Conservation (phyloP, 2,113 vertebrate species). For the Oncorhynchus mykiss region DNA sequence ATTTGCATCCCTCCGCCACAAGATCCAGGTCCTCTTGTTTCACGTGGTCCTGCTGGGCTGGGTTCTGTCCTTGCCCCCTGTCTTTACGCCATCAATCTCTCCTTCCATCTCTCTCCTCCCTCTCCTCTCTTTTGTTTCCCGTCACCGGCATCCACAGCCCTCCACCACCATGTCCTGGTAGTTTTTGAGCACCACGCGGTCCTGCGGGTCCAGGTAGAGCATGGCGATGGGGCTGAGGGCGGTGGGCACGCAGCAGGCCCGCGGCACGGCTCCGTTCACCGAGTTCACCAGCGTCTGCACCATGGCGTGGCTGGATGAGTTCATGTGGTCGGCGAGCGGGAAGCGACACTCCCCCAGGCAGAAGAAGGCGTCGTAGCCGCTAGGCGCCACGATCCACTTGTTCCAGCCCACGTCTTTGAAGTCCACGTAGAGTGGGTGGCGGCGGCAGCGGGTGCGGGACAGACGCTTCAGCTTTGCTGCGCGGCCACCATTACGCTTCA, state of each 20-base stretch:
- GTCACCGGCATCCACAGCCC: slow-evolving; percentile 81
- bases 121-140: slow-evolving; percentile 1
- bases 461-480: slow-evolving; percentile 73
- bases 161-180: slow-evolving; percentile 86
- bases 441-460: slow-evolving; percentile 72
- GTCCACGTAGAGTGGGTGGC: slow-evolving; percentile 80
- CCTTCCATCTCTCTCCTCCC: slow-evolving; percentile 14
- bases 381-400: slow-evolving; percentile 82
- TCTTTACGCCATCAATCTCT: background rate
- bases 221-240: slow-evolving; percentile 80
- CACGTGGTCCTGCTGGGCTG: background rate
- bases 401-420: slow-evolving; percentile 83
- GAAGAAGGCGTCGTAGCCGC: slow-evolving; percentile 82
- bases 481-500: slow-evolving; percentile 72
- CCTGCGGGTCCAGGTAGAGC: slow-evolving; percentile 79
- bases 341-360: slow-evolving; percentile 82
- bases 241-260: slow-evolving; percentile 80
- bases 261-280: slow-evolving; percentile 76
- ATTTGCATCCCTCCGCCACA: too few relatives aligned
- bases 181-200: slow-evolving; percentile 81
- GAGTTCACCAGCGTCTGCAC: slow-evolving; percentile 84
- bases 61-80: background rate
- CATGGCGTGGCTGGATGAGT: slow-evolving; percentile 83
- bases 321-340: slow-evolving; percentile 83
- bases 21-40: too few relatives aligned